Conservation (phyloP, 2,888 invertebrate genomes). For the Orchesellides sinensis region DNA sequence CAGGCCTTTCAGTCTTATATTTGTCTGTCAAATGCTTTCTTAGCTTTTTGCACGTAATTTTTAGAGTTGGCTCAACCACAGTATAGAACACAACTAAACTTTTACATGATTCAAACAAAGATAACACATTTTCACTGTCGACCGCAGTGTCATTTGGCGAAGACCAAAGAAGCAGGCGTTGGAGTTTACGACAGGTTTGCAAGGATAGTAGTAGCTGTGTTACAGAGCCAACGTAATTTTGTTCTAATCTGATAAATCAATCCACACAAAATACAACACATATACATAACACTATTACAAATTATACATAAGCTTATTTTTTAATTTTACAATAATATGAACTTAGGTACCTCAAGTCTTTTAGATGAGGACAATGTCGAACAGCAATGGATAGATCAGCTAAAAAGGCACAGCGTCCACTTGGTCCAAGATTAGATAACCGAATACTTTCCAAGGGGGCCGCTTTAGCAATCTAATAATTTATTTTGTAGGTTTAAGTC, state of each 20-base stretch:
- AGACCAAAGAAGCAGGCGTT: slow-evolving; percentile 64
- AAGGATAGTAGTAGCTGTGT: slow-evolving; percentile 48
- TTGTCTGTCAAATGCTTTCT: slow-evolving; percentile 39
- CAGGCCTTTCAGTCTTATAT: slow-evolving; percentile 57
- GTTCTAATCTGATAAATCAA: slow-evolving; percentile 69
- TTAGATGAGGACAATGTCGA: slow-evolving; percentile 48
- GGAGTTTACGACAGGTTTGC: slow-evolving; percentile 52
- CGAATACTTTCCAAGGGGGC: slow-evolving; percentile 60
- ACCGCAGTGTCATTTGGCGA: slow-evolving; percentile 57
- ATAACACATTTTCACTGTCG: slow-evolving; percentile 15
- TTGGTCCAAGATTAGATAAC: slow-evolving; percentile 63
- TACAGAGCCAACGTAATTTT: slow-evolving; percentile 69
- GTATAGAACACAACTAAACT: slow-evolving; percentile 63
- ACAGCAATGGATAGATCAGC: slow-evolving; percentile 66
- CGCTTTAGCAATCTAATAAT: slow-evolving; percentile 38
- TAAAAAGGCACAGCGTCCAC: slow-evolving; percentile 67
- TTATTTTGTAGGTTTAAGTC: too few relatives aligned
- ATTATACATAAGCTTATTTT: too few relatives aligned
- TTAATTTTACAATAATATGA: not conserved
- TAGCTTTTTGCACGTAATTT: slow-evolving; percentile 53
- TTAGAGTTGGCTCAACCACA: slow-evolving; percentile 57
- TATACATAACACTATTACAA: too few relatives aligned
- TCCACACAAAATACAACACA: too few relatives aligned
- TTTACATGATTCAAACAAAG: slow-evolving; percentile 35
- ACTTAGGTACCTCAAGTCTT: slow-evolving; percentile 68